phyloP scores from a whole-genome alignment of 2,113 vertebrate genomes.

The Lophotis ruficrista region DNA sequence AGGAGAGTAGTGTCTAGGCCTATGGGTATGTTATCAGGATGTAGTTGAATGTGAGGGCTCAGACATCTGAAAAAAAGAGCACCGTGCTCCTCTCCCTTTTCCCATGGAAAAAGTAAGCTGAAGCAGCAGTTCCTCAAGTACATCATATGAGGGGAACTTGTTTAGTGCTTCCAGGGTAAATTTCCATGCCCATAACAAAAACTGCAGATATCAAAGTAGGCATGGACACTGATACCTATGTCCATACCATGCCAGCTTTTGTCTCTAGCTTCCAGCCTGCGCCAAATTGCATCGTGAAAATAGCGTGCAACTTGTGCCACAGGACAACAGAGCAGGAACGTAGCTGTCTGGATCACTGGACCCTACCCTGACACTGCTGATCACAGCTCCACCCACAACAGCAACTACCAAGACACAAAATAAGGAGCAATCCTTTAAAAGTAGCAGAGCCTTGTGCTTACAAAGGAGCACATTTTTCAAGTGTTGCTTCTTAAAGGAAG shows the following conservation, averaged over 20 bases:
- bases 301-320: neutral
- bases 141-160: neutral
- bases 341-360: neutral
- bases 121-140: neutral
- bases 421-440: neutral
- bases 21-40: accelerated
- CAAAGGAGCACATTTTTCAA: neutral
- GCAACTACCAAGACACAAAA: neutral
- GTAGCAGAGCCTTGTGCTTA: neutral
- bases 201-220: neutral
- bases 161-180: neutral
- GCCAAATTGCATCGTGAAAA: neutral
- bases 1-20: neutral
- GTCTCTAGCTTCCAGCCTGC: neutral
- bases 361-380: neutral
- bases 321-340: neutral
- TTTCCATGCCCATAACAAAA: neutral
- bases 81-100: neutral
- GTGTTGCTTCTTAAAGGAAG: neutral
- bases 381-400: neutral
- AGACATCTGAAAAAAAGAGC: neutral
- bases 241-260: neutral
- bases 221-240: neutral
- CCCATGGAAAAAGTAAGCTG: neutral
- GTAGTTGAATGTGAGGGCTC: neutral